phyloP scores from a whole-genome alignment of 2,888 invertebrate genomes.

The Sturmia bella region DNA sequence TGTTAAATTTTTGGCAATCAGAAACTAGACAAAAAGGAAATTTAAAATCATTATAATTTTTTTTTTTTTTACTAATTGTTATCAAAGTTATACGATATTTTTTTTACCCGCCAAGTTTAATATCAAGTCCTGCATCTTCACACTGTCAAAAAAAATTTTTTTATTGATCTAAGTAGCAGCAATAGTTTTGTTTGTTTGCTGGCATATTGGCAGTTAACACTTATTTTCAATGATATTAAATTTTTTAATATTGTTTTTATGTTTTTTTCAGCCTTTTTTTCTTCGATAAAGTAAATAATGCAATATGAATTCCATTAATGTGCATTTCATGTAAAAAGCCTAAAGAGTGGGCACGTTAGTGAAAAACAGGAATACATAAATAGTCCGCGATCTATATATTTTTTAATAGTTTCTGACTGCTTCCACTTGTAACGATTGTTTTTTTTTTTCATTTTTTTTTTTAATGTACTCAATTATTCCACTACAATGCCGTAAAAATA shows the following conservation, averaged over 20 bases:
- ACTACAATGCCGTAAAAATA: too few relatives aligned
- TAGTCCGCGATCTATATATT: background rate
- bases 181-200: too few relatives aligned
- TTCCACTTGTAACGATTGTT: background rate
- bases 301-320: conserved; percentile 44
- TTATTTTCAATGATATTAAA: conserved; percentile 34
- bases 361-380: conserved; percentile 3
- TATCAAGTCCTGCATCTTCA: too few relatives aligned
- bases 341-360: conserved; percentile 40
- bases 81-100: too few relatives aligned
- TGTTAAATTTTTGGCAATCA: too few relatives aligned
- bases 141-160: too few relatives aligned
- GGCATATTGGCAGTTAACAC: background rate
- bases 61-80: too few relatives aligned
- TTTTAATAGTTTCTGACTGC: background rate
- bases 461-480: background rate
- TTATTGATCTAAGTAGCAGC: too few relatives aligned
- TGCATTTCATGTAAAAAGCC: conserved; percentile 35
- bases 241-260: conserved; percentile 10
- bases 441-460: background rate
- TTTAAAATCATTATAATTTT: too few relatives aligned
- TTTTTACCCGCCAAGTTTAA: too few relatives aligned
- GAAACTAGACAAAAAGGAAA: too few relatives aligned
- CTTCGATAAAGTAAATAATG: conserved; percentile 53
- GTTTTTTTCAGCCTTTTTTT: background rate